Evolutionary conservation across 2,113 vertebrate genomes (phyloP).

Genomic region (Chamaea fasciata): DNA sequence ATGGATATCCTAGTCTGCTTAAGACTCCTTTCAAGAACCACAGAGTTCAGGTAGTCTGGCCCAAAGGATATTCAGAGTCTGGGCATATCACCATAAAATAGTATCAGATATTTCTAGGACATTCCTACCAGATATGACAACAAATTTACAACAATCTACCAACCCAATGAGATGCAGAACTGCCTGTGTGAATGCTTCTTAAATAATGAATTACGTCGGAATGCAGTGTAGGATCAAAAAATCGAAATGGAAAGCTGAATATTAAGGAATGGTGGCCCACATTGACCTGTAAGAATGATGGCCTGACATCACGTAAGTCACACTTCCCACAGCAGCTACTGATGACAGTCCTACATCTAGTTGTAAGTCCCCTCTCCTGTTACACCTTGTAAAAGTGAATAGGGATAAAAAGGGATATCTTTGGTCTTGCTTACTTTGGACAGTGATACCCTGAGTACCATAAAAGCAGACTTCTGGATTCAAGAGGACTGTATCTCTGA

Average conservation of each 20-base stretch:
- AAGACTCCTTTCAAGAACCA: neutral
- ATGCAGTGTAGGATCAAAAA: neutral
- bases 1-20: neutral
- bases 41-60: neutral
- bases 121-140: neutral
- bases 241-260: neutral
- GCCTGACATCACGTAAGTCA: neutral
- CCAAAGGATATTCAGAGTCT: neutral
- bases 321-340: neutral
- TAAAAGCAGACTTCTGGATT: neutral
- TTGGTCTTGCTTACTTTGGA: neutral
- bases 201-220: neutral
- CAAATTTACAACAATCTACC: neutral
- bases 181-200: neutral
- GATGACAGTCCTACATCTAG: too few species aligned
- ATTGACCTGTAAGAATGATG: neutral
- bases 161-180: neutral
- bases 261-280: neutral
- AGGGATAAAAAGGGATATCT: neutral
- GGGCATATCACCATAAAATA: neutral
- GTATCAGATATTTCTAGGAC: neutral
- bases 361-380: neutral
- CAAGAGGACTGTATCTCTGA: neutral
- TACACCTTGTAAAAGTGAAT: neutral
- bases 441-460: neutral